phyloP scores from a whole-genome alignment of 1,140 invertebrate species.

The Scaptomyza montana region DNA sequence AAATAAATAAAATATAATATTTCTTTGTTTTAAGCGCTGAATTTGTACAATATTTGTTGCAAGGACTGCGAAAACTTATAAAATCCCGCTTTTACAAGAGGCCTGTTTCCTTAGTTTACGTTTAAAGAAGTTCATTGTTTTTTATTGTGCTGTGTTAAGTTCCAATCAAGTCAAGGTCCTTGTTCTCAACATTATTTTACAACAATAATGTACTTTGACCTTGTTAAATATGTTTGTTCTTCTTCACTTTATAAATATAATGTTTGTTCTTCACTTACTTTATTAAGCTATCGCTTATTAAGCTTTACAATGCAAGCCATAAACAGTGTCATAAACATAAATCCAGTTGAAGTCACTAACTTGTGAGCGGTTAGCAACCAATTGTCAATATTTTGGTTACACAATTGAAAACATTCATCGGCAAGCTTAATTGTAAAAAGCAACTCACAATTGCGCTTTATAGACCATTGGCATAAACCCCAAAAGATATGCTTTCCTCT shows the following conservation, averaged over 20 bases:
- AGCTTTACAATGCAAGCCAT: neutral
- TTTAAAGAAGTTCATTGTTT: no score
- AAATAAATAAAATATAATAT: no score
- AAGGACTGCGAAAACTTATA: no score
- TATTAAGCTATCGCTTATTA: neutral
- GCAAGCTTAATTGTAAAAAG: constrained; percentile 50
- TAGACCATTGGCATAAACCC: constrained; percentile 23
- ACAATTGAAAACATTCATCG: constrained; percentile 38
- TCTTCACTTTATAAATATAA: no score
- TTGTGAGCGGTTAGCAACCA: constrained; percentile 27
- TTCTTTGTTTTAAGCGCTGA: no score
- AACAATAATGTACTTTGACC: constrained; percentile 15
- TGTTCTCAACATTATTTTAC: no score
- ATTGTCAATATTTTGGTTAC: constrained; percentile 50
- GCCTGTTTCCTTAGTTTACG: no score
- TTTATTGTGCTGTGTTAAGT: no score
- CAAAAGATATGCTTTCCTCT: constrained; percentile 15
- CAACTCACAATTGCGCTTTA: constrained; percentile 32
- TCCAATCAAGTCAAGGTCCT: neutral
- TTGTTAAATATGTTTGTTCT: constrained; percentile 10
- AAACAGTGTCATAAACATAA: constrained; percentile 16
- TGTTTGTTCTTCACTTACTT: neutral
- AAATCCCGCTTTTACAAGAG: no score
- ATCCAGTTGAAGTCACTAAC: constrained; percentile 27
- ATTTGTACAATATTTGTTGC: no score